Evolutionary conservation across 2,113 vertebrate genomes (phyloP), one percentile per base, ranked within the genome.

Genomic region (Gobio gobio): DNA sequence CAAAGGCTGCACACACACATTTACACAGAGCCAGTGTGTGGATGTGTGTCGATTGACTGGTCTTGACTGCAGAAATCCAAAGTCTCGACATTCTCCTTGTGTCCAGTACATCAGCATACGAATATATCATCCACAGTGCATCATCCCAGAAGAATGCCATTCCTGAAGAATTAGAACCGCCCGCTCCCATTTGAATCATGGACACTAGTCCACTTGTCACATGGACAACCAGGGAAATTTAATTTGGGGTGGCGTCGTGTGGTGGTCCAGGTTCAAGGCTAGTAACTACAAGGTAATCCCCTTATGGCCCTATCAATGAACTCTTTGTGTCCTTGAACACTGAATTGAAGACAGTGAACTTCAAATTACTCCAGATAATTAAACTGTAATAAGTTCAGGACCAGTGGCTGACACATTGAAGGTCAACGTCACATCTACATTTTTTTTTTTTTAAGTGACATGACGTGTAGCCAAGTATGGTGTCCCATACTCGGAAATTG

Each of bases 1-100:
- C 74, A 63, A 83, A 36, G 78, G 33, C 63, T 81, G 33, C 82
- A 47, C 75, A 78, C 84, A 80, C 29, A 49, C 90, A 88, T 89
- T 72, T n/a, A n/a, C 43, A 72, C 10, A 56, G 4, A 59, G 29
- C 3, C 10, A 26, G 18, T 9, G 5, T 73, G 13, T 73, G 63
- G 10, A 5, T 49, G 14, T 16, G n/a, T 70, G 47, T 16, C n/a
- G 43, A 74, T 4, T 82, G 81, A 54, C 16, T 72, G 26, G 12
- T 36, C 51, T 51, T 20, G 24, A 83, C 64, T 22, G 26, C 47
- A 24, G 7, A 45, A 73, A 73, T 2, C 4, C 70, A 47, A n/a
- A 74, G 43, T 47, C 43, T 24, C 5, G 3, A 14, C 4, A 12
- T 47, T 47, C 22, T 74, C 43, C 5, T 12, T 3, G 12, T 13